phyloP scores from a whole-genome alignment of 2,888 invertebrate species.

The Tipula unca region DNA sequence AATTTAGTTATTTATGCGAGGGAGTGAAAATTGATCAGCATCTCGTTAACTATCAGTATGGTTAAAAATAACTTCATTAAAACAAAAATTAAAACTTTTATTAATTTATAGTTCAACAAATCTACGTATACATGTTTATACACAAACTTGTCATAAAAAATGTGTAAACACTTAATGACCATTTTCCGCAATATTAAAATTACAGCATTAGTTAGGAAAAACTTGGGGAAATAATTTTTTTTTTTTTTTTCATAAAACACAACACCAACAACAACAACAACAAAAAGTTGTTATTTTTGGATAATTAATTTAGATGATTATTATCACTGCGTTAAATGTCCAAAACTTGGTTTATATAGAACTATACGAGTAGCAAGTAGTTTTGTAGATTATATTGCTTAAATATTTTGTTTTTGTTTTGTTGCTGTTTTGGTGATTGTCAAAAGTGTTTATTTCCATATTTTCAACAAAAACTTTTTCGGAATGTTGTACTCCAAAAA shows the following conservation, averaged over 20 bases:
- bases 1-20: too few species aligned
- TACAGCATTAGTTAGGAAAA: background rate
- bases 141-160: background rate
- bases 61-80: too few species aligned
- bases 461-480: background rate
- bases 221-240: background rate
- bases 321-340: background rate
- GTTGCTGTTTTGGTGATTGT: background rate
- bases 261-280: background rate
- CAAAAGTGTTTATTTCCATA: background rate
- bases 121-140: background rate
- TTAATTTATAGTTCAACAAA: background rate
- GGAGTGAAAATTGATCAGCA: too few species aligned
- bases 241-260: background rate
- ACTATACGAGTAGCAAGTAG: background rate
- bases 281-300: background rate
- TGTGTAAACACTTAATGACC: background rate
- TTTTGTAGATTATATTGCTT: background rate
- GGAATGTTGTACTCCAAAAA: background rate
- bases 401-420: background rate
- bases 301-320: slow-evolving; percentile 14
- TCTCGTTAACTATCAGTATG: background rate
- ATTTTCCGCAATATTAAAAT: slow-evolving; percentile 8
- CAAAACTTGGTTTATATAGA: background rate
- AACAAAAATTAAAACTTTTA: background rate